Evolutionary conservation across 2,797 vertebrate genomes (phyloP).

Genomic region (Anabas testudineus): DNA sequence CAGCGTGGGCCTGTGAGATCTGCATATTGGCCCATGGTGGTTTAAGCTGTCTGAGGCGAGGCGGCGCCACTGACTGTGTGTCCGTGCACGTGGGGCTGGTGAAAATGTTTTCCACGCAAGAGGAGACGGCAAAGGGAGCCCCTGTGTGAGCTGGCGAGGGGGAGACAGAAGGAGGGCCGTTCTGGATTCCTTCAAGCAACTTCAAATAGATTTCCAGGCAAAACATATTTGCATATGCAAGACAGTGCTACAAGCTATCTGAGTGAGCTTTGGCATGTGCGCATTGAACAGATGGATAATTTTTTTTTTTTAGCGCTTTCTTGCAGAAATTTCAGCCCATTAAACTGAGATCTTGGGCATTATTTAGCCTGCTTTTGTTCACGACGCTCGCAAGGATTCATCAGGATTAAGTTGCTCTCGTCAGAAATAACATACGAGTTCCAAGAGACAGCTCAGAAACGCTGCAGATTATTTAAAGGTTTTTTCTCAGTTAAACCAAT

Average conservation of each 20-base stretch:
- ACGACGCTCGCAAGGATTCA: conserved; percentile 31
- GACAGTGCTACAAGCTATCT: conserved; percentile 84
- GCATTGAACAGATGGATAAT: conserved; percentile 84
- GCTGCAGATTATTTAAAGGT: not conserved
- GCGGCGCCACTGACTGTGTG: conserved; percentile 62
- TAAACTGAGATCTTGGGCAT: conserved; percentile 73
- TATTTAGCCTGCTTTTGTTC: conserved; percentile 62
- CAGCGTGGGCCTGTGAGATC: conserved; percentile 69
- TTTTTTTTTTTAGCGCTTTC: conserved; percentile 82
- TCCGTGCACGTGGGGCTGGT: conserved; percentile 80
- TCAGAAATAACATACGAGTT: conserved; percentile 12
- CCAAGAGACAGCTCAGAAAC: not conserved
- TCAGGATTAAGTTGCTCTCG: conserved; percentile 29
- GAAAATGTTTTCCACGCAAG: conserved; percentile 82
- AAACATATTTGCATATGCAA: conserved; percentile 90
- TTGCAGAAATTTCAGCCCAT: conserved; percentile 83
- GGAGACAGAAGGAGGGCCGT: conserved; percentile 90
- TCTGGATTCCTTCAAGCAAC: conserved; percentile 91
- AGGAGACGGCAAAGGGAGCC: conserved; percentile 75
- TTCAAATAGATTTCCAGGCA: conserved; percentile 88
- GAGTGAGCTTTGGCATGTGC: conserved; percentile 79
- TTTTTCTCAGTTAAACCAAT: not conserved
- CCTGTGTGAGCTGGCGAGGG: conserved; percentile 70
- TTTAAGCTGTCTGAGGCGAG: conserved; percentile 63
- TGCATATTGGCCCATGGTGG: conserved; percentile 82